Conservation (phyloP, 2,888 invertebrate species). For the Dicroscelio sp. region DNA sequence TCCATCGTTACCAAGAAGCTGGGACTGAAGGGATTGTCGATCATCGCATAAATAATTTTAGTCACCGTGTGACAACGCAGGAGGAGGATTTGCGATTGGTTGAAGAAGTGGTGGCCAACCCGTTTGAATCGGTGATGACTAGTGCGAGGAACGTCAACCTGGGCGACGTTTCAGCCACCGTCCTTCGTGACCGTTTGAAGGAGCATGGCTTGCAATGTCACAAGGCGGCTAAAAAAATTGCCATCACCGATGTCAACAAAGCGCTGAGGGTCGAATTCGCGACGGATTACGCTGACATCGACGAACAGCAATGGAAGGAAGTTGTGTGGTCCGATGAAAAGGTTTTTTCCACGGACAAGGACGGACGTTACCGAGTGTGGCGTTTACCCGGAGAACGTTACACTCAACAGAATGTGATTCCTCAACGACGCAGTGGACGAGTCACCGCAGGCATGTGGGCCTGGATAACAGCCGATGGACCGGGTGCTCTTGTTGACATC, state of each 20-base stretch:
- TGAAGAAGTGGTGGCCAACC: not conserved
- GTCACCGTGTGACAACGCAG: not conserved
- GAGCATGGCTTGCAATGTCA: conserved; percentile 40
- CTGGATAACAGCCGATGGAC: conserved; percentile 7
- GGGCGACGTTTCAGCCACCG: not conserved
- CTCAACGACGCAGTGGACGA: not conserved
- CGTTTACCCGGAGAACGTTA: not conserved
- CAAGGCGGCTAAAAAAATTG: conserved; percentile 54
- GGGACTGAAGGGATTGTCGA: not conserved
- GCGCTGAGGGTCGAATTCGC: conserved; percentile 8
- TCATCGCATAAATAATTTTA: not conserved
- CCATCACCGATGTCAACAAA: conserved; percentile 28
- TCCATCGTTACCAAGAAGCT: not conserved
- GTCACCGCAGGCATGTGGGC: conserved; percentile 3
- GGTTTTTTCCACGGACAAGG: conserved; percentile 29
- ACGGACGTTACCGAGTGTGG: conserved; percentile 12
- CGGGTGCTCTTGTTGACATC: not conserved
- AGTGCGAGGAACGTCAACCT: conserved; percentile 31
- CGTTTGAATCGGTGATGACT: not conserved
- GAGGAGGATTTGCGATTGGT: conserved; percentile 13
- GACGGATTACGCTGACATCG: not conserved
- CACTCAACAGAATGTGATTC: not conserved
- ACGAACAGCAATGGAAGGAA: conserved; percentile 24
- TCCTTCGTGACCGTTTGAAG: conserved; percentile 34
- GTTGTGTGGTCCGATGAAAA: conserved; percentile 64